phyloP scores from a whole-genome alignment of 2,888 invertebrate genomes.

The Arenicola marina region DNA sequence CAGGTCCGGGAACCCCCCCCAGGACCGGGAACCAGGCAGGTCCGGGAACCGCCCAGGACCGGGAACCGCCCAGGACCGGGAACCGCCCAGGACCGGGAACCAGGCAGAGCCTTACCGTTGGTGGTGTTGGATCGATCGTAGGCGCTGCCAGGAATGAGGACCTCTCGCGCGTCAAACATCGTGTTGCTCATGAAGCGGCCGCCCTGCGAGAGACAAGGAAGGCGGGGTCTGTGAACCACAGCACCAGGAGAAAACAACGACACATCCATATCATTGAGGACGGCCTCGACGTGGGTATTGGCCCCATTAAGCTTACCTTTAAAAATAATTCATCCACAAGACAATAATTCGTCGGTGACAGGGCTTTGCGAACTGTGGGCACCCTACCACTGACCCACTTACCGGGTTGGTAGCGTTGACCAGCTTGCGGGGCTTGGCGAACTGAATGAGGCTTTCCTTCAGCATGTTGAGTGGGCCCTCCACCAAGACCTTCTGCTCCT shows the following conservation, averaged over 20 bases:
- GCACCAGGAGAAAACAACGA: too few species aligned
- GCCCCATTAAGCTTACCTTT: too few species aligned
- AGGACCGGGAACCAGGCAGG: too few species aligned
- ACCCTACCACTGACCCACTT: constrained; percentile 39
- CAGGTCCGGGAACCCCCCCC: too few species aligned
- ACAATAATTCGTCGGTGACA: too few species aligned
- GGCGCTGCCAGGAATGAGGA: constrained; percentile 88
- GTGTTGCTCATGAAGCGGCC: constrained; percentile 96
- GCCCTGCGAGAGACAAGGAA: constrained; percentile 42
- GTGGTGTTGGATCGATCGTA: constrained; percentile 73
- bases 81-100: too few species aligned
- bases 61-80: too few species aligned
- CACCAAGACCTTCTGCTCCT: constrained; percentile 94
- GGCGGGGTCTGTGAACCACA: not conserved
- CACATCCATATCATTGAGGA: too few species aligned
- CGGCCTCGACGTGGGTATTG: too few species aligned
- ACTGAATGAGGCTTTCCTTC: constrained; percentile 94
- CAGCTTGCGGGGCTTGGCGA: constrained; percentile 95
- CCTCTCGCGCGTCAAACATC: constrained; percentile 95
- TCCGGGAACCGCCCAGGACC: too few species aligned
- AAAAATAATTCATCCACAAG: too few species aligned
- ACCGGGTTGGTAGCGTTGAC: constrained; percentile 89
- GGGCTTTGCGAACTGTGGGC: too few species aligned
- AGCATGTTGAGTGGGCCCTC: constrained; percentile 97
- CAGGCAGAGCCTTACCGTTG: not conserved